phyloP scores from a whole-genome alignment of 2,888 invertebrate genomes.

The Ecliptopera silaceata region DNA sequence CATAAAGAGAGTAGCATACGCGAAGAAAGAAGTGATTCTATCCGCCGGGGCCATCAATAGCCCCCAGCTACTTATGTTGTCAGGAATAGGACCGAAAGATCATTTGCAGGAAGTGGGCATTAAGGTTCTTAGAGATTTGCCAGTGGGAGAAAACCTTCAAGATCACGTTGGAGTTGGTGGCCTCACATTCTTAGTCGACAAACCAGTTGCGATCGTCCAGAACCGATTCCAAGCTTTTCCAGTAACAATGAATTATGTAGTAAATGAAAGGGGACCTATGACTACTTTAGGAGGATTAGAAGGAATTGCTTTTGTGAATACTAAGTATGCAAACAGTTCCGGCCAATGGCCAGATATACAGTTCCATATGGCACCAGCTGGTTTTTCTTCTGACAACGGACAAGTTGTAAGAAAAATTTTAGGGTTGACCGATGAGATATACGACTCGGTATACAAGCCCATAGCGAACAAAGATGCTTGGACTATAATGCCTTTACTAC shows the following conservation, averaged over 20 bases:
- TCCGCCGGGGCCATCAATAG: constrained; percentile 96
- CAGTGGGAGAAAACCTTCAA: constrained; percentile 92
- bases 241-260: constrained; percentile 90
- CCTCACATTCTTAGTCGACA: constrained; percentile 90
- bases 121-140: constrained; percentile 88
- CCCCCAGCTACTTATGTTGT: constrained; percentile 95
- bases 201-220: constrained; percentile 92
- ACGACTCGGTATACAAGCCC: constrained; percentile 90
- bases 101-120: constrained; percentile 88
- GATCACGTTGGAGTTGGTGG: constrained; percentile 95
- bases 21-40: constrained; percentile 92
- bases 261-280: constrained; percentile 92
- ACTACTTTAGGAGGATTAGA: constrained; percentile 94
- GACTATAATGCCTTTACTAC: constrained; percentile 93
- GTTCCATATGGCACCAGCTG: constrained; percentile 96
- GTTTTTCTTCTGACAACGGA: constrained; percentile 91
- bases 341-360: constrained; percentile 94
- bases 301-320: constrained; percentile 93
- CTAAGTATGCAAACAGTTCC: constrained; percentile 90
- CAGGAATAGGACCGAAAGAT: constrained; percentile 90
- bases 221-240: constrained; percentile 89
- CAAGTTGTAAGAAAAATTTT: constrained; percentile 89
- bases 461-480: constrained; percentile 91
- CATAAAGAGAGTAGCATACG: constrained; percentile 86
- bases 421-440: constrained; percentile 90